Conservation (phyloP, 2,888 invertebrate species). For the Pyrgus malvae region DNA sequence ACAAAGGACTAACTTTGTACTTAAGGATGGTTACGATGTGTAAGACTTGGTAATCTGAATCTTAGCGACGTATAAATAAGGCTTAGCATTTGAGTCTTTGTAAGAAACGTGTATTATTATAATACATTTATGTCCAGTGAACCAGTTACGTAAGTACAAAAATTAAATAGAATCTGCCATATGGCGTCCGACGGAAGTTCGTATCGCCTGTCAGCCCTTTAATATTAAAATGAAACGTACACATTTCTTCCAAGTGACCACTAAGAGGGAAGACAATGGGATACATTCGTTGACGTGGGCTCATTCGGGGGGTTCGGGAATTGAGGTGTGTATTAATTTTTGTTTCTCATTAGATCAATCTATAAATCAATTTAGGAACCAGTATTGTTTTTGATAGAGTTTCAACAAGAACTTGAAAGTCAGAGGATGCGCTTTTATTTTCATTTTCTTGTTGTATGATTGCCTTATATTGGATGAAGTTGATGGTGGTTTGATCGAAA, state of each 20-base stretch:
- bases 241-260: constrained; percentile 76
- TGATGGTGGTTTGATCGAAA: no score
- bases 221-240: constrained; percentile 74
- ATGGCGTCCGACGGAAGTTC: constrained; percentile 75
- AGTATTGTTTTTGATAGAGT: no score
- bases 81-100: background rate
- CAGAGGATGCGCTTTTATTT: no score
- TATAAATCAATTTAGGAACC: no score
- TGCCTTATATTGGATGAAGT: no score
- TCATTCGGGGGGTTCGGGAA: constrained; percentile 61
- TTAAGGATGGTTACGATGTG: background rate
- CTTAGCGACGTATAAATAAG: background rate
- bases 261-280: constrained; percentile 74
- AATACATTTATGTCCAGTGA: constrained; percentile 24
- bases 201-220: constrained; percentile 77
- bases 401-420: no score
- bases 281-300: constrained; percentile 58
- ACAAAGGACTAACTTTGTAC: constrained; percentile 19
- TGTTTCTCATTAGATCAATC: no score
- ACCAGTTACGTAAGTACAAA: constrained; percentile 37
- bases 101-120: constrained; percentile 2
- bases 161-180: constrained; percentile 65
- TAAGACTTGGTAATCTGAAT: background rate
- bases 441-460: no score
- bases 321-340: background rate